Evolutionary conservation across 2,888 invertebrate species (phyloP).

Genomic region (Trichopria drosophilae): DNA sequence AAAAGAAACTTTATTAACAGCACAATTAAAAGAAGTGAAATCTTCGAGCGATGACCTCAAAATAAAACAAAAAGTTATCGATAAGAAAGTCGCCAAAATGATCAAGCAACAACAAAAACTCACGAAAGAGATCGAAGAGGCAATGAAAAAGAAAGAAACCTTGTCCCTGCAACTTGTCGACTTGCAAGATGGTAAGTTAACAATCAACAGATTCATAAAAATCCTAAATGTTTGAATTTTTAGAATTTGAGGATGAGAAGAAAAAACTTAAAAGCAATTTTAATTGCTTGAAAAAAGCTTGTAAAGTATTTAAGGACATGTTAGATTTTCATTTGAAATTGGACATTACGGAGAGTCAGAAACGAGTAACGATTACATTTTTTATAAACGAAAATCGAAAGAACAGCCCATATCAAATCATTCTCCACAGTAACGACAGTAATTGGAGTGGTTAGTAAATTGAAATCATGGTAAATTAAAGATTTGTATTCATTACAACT

Average conservation of each 20-base stretch:
- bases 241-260: conserved; percentile 38
- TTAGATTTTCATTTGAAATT: conserved; percentile 44
- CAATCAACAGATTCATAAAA: conserved; percentile 1
- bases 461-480: conserved; percentile 1
- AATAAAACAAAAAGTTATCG: conserved; percentile 42
- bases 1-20: conserved; percentile 14
- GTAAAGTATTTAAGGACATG: conserved; percentile 42
- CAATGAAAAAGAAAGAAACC: conserved; percentile 38
- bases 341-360: conserved; percentile 29
- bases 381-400: conserved; percentile 38
- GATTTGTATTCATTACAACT: not conserved
- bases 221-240: conserved; percentile 2
- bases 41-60: conserved; percentile 30
- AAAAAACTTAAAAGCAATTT: conserved; percentile 39
- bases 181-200: conserved; percentile 41
- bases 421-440: conserved; percentile 34
- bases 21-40: conserved; percentile 30
- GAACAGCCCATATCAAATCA: conserved; percentile 44
- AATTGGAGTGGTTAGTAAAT: conserved; percentile 46
- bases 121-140: conserved; percentile 32
- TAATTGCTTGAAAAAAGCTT: conserved; percentile 46
- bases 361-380: conserved; percentile 43
- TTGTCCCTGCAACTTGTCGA: conserved; percentile 45
- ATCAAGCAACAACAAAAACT: conserved; percentile 34
- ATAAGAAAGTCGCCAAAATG: conserved; percentile 41